Base-by-base conservation (phyloP, 2,888 invertebrate genomes). In the Nineta flava region DNA sequence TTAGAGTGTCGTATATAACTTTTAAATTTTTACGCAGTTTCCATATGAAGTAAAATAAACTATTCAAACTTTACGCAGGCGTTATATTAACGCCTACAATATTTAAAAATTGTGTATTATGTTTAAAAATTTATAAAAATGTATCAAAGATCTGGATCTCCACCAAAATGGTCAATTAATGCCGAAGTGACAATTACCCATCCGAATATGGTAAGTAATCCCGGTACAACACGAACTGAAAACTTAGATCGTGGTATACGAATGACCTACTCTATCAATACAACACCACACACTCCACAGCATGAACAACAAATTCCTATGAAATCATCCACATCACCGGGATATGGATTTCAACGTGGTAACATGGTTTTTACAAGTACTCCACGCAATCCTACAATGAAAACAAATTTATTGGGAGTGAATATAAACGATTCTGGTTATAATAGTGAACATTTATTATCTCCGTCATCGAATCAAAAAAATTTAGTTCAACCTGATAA, bases 101-200 rank as follows among this genome's bases (percentile, higher is more conserved):
- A 26, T 26, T 6, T 26, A 26, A 26, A 26, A 26, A 6, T 26
- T 26, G 26, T 26, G 26, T 26, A 26, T 26, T 26, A 26, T 26
- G 26, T 26, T 26, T 26, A 26, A 26, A 26, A 6, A 6, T 38
- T 9, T n/a, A 5, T 15, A 38, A 49, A 48, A 34, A 55, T 57
- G 57, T 56, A 50, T 45, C 53, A 52, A 17, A 52, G 53, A 46
- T 13, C 38, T 13, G 45, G 56, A 47, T 68, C 68, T 55, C 53
- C 68, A 38, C 76, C 76, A 54, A 79, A 79, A 60, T 81, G 81
- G 80, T 74, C 77, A 35, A 76, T 81, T 57, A 80, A 73, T 62
- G 87, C 78, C 50, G 81, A 81, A 59, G 70, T 81, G 53, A 79
- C 77, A 10, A 74, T 77, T 48, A 73, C 75, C 40, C 78, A 76